phyloP scores from a whole-genome alignment of 37 sponge, comb jelly and placozoan species.

The Beroe forskalii region DNA sequence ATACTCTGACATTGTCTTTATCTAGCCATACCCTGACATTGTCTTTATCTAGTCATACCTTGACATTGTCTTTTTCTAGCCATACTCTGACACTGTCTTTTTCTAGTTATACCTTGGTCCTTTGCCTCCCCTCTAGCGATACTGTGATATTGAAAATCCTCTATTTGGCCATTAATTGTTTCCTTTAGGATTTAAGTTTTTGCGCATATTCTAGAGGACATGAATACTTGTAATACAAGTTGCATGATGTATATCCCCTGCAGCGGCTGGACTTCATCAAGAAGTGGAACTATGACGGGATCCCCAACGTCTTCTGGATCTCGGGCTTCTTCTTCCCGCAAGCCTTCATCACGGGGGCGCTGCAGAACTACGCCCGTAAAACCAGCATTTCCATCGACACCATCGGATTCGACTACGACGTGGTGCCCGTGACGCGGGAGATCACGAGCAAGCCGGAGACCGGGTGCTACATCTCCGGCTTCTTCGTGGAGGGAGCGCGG shows the following conservation, averaged over 20 bases:
- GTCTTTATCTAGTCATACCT: too few relatives aligned
- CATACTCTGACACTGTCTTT: too few relatives aligned
- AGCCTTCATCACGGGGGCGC: constrained; percentile 97
- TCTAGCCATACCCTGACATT: too few relatives aligned
- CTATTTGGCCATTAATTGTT: neutral
- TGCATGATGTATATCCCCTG: neutral
- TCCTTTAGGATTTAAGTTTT: neutral
- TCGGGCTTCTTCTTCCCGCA: constrained; percentile 99
- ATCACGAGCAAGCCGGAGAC: constrained; percentile 79
- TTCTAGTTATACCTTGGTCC: too few relatives aligned
- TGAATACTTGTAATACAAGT: neutral
- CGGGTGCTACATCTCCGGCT: constrained; percentile 93
- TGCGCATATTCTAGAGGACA: neutral
- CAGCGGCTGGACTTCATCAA: constrained; percentile 58
- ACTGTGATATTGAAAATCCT: too few relatives aligned
- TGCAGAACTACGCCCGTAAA: constrained; percentile 94
- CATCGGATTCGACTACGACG: constrained; percentile 88
- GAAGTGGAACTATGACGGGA: neutral
- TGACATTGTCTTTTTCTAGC: too few relatives aligned
- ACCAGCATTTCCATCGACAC: constrained; percentile 92
- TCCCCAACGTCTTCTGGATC: constrained; percentile 82
- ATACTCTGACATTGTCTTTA: too few relatives aligned
- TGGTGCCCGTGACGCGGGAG: constrained; percentile 64
- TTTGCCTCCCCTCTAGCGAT: too few relatives aligned
- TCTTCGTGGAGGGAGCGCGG: constrained; percentile 90